Evolutionary conservation across 1,140 invertebrate species (phyloP), one percentile per base, ranked within the genome.

Genomic region (Amyelois transitella): DNA sequence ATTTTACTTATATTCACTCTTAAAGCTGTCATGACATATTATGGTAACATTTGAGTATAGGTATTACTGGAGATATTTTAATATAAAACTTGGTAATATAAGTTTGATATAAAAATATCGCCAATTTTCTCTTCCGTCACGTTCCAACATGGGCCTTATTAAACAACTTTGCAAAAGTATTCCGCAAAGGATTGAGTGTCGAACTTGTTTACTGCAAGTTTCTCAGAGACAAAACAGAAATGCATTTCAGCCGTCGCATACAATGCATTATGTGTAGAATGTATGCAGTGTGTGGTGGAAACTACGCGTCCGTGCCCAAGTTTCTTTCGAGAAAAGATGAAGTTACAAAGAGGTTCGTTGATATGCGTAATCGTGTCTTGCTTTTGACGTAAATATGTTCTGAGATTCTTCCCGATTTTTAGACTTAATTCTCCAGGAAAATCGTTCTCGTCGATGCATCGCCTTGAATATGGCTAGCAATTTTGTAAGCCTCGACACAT

Each of bases 181-280:
- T 55, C 74, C 75, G 80, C 75, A 82, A 80, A 78, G 77, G 73
- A 82, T 78, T 77, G 70, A 72, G 75, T 76, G 73, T 78, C 70
- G 68, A 77, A 82, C 65, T 80, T 78, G 73, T 70, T 72, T 78
- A 72, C 75, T 55, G 32, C 57, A 60, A 61, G 53, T 61, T 61
- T 55, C 18, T 32, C 47, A 53, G 47, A 56, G 58, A 53, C 50
- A 52, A 67, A 69, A 62, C 60, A 59, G 45, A 66, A 80, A 69
- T 75, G 67, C 64, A 72, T 73, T 67, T 81, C 68, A 24, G 43
- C 24, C 32, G 44, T 48, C 20, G 20, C 19, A 48, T 12, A 48
- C 19, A 21, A 45, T 21, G 45, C 45, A 8, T 14, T 45, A 48
- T 48, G 45, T 48, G 10, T 48, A 38, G 22, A 38, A 38, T 38